phyloP scores from a whole-genome alignment of 2,888 invertebrate species.

The Protonemura montana region DNA sequence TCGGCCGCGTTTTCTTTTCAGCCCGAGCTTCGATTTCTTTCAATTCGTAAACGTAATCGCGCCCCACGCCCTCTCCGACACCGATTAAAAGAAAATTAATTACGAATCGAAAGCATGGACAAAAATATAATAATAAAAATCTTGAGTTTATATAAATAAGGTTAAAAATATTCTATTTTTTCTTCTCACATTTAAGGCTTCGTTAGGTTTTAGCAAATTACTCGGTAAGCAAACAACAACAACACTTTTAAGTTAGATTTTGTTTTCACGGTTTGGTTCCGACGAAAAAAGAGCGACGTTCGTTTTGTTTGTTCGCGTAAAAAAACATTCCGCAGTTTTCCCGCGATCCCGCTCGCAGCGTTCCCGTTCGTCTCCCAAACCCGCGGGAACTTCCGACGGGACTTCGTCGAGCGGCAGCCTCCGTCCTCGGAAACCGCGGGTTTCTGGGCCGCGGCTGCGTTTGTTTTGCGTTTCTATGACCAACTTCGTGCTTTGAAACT shows the following conservation, averaged over 20 bases:
- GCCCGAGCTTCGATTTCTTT: too few relatives aligned
- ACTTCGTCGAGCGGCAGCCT: too few relatives aligned
- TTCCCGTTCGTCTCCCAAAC: not conserved
- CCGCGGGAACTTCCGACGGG: too few relatives aligned
- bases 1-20: too few relatives aligned
- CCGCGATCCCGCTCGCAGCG: not conserved
- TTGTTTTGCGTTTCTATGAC: too few relatives aligned
- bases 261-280: not conserved
- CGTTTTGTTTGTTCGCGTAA: not conserved
- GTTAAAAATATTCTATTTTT: not conserved
- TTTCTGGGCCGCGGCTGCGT: too few relatives aligned
- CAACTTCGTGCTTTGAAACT: too few relatives aligned
- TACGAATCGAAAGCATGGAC: not conserved
- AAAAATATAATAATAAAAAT: not conserved
- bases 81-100: not conserved
- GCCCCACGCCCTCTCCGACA: not conserved
- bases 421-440: too few relatives aligned
- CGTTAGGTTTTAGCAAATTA: not conserved
- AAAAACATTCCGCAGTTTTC: constrained; percentile 1
- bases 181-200: constrained; percentile 12
- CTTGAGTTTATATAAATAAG: not conserved
- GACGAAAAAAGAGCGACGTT: not conserved
- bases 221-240: not conserved
- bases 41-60: too few relatives aligned
- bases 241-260: not conserved